Percentiles rank a stretch among this genome's conserved stretches.
Evolutionary conservation across 2,888 invertebrate genomes (phyloP).

Genomic region (Prosapia bicincta): DNA sequence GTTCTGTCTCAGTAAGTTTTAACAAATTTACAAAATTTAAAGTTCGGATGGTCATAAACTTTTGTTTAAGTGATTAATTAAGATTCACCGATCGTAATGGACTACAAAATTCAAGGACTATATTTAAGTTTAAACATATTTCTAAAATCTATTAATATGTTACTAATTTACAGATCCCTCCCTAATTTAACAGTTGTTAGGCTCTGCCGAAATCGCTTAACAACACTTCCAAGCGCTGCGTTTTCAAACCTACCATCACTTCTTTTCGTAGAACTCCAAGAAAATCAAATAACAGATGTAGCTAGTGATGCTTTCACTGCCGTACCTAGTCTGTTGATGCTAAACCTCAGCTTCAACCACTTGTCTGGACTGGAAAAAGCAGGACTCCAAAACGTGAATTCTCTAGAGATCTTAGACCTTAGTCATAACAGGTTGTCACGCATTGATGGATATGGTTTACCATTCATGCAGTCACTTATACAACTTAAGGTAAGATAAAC

Average conservation of each 20-base stretch:
- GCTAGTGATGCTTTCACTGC: conserved; percentile 72
- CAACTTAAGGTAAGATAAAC: conserved; percentile 61
- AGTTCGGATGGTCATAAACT: too few species aligned
- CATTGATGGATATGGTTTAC: conserved; percentile 61
- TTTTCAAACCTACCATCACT: conserved; percentile 73
- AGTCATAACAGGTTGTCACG: conserved; percentile 72
- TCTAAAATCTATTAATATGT: too few species aligned
- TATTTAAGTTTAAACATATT: too few species aligned
- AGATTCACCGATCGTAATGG: too few species aligned
- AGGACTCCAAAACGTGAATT: conserved; percentile 67
- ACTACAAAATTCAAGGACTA: too few species aligned
- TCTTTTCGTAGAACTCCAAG: conserved; percentile 72
- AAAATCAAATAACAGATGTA: conserved; percentile 70
- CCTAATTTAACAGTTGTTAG: conserved; percentile 64
- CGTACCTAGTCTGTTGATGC: conserved; percentile 71
- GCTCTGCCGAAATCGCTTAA: conserved; percentile 43
- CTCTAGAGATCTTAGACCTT: conserved; percentile 80
- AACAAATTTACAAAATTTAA: too few species aligned
- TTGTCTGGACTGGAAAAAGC: conserved; percentile 69
- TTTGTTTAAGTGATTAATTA: too few species aligned
- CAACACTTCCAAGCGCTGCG: conserved; percentile 63
- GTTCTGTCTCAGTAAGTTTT: too few species aligned
- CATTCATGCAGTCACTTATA: conserved; percentile 80
- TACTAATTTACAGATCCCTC: conserved; percentile 52
- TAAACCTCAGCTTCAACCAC: conserved; percentile 81